Evolutionary conservation across 1,140 invertebrate species (phyloP), one percentile per base, ranked within the genome.

Genomic region (Sarcophaga bullata): DNA sequence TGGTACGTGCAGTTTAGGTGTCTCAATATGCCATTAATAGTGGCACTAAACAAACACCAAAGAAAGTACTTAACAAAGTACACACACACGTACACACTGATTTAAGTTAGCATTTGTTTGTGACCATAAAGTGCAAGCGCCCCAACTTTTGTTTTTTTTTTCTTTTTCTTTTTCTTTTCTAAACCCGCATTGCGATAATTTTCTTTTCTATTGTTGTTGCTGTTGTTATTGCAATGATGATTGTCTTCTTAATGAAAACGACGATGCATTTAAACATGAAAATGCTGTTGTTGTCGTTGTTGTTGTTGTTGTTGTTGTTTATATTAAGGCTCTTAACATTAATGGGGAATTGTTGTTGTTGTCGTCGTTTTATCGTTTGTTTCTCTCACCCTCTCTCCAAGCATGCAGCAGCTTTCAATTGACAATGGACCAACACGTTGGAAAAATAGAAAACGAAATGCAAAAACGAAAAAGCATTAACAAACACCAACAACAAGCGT

Each of bases 191-290:
- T 76, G 73, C 48, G 46, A 76, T 52, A 52, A 52, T 50, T 50
- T 52, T 50, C 17, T 15, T 50, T 37, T 37, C 25, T 19, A 8
- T 49, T 83, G 62, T 68, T 62, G 58, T 82, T 50, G 50, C 62
- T 68, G 11, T 73, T 83, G 78, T 52, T 80, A 17, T 80, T 68
- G 37, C n/a, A 49, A 49, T 19, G 4, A n/a, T 25, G 17, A 72
- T 72, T 8, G 8, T 81, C 15, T 68, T 68, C n/a, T 81, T 81
- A 72, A 47, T 80, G 17, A 78, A 76, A 73, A 78, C 25, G 75
- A 78, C 50, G 75, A 48, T 78, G 75, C 50, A 76, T 47, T 78
- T 68, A 68, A n/a, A 68, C 62, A 68, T 68, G 19, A n/a, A 78
- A 37, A 37, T 37, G 25, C 25, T 17, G 17, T 19, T 78, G 75